Conservation (phyloP, 53 echinoderm and acorn worm species). For the Mesocentrotus franciscanus region DNA sequence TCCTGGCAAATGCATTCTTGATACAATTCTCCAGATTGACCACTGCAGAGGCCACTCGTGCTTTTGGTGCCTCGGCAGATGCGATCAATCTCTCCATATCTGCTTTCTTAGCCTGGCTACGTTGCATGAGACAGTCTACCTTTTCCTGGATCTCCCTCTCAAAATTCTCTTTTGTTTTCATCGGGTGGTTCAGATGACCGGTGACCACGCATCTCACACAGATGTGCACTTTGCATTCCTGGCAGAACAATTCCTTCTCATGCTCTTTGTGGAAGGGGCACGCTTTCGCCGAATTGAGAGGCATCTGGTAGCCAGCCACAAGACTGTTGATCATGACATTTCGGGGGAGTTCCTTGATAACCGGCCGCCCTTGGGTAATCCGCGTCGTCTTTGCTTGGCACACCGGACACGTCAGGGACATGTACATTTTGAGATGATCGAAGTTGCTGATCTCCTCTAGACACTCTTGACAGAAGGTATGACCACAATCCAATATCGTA, state of each 20-base stretch:
- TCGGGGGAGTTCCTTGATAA: neutral
- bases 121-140: neutral
- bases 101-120: conserved; percentile 9
- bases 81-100: neutral
- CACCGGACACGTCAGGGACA: neutral
- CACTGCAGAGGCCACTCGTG: neutral
- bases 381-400: neutral
- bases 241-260: conserved; percentile 28
- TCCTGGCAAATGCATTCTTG: neutral
- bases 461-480: neutral
- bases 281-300: neutral
- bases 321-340: conserved; percentile 1
- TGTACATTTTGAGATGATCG: too few species aligned
- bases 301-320: neutral
- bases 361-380: neutral
- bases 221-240: conserved; percentile 16
- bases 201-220: neutral
- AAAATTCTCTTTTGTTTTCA: neutral
- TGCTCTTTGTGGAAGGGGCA: neutral
- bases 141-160: neutral
- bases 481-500: neutral
- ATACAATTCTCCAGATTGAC: neutral
- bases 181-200: conserved; percentile 16
- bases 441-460: neutral
- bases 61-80: neutral